Base-by-base conservation (phyloP, 2,888 invertebrate genomes). In the Zaprionus obscuricornis region DNA sequence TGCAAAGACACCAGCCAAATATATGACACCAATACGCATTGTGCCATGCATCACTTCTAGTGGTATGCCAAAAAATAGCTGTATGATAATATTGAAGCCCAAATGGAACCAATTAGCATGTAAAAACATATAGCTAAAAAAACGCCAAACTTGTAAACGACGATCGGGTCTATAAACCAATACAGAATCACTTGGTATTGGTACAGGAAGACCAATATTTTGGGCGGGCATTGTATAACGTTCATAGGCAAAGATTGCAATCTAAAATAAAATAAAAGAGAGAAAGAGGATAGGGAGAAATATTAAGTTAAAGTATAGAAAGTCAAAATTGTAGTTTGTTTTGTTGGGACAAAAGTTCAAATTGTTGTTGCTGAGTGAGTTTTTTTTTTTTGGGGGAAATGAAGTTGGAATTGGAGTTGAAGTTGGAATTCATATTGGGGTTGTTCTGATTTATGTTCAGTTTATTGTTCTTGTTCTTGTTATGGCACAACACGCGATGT, bases 31-130 rank as follows among this genome's bases (percentile, higher is more conserved):
- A 79, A 98, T 96, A 58, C 98, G 93, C 63, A 94, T 89, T 24
- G 97, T 97, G 29, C 98, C 98, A 91, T 98, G 98, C 60, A 98
- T 97, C 96, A 98, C 97, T 91, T 98, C 98, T 85, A 98, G 92
- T 5, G 98, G 97, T 67, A 98, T 92, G 47, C 98, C 98, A 77
- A 98, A 97, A 88, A 97, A 93, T 72, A 98, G 92, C 91, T 98
- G 98, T 42, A 98, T 96, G 79, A 97, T 93, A 86, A 98, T 93
- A 92, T 98, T 98, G 93, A 98, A 98, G 65, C 97, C 94, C 85
- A 98, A 92, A 91, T 98, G 98, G 86, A 98, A 94, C 97, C 98
- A 97, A 87, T 97, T 97, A 60, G 97, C 97, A 91, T 98, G 98
- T 88, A 98, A 93, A 88, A 97, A 95, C 95, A 97, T 97, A 92